A percentile compares a stretch with the other conserved stretches of the same genome.
phyloP scores from a whole-genome alignment of 2,888 invertebrate genomes.

The Melipona bicolor region DNA sequence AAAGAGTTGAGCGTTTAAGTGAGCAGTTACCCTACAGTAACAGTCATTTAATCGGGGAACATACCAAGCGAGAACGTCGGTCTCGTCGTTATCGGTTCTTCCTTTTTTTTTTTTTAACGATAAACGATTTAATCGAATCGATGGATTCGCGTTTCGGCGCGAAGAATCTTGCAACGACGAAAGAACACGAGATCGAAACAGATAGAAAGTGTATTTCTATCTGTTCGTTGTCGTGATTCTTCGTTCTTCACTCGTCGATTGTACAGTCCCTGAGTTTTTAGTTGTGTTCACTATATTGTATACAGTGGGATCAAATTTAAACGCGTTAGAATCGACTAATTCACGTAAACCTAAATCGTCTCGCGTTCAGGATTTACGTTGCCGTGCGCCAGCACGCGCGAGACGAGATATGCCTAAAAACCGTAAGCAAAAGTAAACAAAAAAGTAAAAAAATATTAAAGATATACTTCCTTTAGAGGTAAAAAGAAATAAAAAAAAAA shows the following conservation, averaged over 20 bases:
- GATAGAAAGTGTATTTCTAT: neutral
- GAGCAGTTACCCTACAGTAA: neutral
- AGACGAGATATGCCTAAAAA: conserved; percentile 37
- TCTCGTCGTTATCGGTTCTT: neutral
- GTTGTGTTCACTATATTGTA: conserved; percentile 80
- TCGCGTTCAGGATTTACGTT: neutral
- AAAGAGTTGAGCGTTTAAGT: conserved; percentile 9
- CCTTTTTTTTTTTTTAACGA: neutral
- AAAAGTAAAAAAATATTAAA: conserved; percentile 16
- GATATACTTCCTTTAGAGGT: conserved; percentile 25
- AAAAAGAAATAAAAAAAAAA: neutral
- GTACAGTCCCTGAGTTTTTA: conserved; percentile 76
- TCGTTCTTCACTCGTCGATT: conserved; percentile 33
- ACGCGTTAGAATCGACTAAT: conserved; percentile 71
- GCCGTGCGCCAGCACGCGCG: neutral
- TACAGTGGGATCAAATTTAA: conserved; percentile 80
- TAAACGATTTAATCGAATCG: conserved; percentile 26
- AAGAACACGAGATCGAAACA: neutral
- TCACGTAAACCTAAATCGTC: conserved; percentile 46
- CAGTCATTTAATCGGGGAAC: conserved; percentile 2
- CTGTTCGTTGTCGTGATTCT: neutral
- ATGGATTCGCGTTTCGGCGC: conserved; percentile 20
- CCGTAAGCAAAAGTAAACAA: conserved; percentile 25
- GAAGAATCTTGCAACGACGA: conserved; percentile 6
- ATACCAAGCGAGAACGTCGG: neutral